phyloP scores from a whole-genome alignment of 2,797 vertebrate genomes.

The Ctenopoma kingsleyae region DNA sequence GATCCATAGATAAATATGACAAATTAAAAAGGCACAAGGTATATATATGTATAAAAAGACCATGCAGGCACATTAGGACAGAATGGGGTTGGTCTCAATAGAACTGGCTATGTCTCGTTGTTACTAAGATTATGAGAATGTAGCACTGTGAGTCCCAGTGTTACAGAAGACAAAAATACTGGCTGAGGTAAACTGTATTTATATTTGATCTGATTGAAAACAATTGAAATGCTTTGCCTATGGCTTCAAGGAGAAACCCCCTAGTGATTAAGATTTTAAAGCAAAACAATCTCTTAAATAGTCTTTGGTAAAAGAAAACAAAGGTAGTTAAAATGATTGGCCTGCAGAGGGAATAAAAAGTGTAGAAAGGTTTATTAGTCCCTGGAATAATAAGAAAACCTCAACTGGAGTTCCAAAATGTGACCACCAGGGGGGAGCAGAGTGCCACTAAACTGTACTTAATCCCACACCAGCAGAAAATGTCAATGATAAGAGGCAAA shows the following conservation, averaged over 20 bases:
- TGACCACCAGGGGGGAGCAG: constrained; percentile 72
- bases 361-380: not conserved
- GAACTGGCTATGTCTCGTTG: constrained; percentile 33
- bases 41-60: constrained; percentile 71
- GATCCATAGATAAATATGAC: constrained; percentile 74
- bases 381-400: constrained; percentile 8
- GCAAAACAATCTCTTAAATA: constrained; percentile 27
- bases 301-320: constrained; percentile 65
- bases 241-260: constrained; percentile 62
- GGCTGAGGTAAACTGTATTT: constrained; percentile 71
- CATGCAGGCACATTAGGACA: constrained; percentile 82
- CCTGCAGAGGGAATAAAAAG: constrained; percentile 45
- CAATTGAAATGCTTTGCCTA: constrained; percentile 45
- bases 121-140: constrained; percentile 34
- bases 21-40: constrained; percentile 83
- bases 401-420: constrained; percentile 19
- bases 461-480: constrained; percentile 41
- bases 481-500: constrained; percentile 30
- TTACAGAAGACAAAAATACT: constrained; percentile 39
- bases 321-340: constrained; percentile 26
- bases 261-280: constrained; percentile 18
- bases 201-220: constrained; percentile 38
- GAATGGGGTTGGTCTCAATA: constrained; percentile 69
- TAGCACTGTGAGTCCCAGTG: constrained; percentile 6
- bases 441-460: constrained; percentile 41